phyloP scores from a whole-genome alignment of 2,797 vertebrate genomes.

The Cryptoblepharus egeriae region DNA sequence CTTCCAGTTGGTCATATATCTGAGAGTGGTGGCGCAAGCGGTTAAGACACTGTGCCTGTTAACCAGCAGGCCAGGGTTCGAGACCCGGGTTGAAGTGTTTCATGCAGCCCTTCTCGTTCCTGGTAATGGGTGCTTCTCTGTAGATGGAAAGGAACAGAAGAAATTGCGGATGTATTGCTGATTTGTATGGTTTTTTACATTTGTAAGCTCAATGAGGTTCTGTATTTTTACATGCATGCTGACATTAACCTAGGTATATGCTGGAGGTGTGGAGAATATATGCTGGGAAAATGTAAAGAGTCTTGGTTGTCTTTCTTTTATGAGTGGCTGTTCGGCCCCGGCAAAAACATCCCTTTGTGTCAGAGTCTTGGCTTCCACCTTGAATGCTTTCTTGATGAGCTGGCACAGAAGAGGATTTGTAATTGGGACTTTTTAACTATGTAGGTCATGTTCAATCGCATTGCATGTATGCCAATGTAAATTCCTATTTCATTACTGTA shows the following conservation, averaged over 20 bases:
- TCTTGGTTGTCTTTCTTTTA: not conserved
- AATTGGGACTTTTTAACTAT: rapidly evolving
- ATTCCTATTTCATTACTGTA: not conserved
- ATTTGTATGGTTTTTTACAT: not conserved
- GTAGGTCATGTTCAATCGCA: not conserved
- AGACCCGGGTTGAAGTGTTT: too few relatives aligned
- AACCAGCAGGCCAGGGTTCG: too few relatives aligned
- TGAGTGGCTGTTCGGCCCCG: not conserved
- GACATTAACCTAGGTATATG: not conserved
- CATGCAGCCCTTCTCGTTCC: too few relatives aligned
- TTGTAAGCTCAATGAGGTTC: not conserved
- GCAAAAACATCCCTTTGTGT: constrained; percentile 3
- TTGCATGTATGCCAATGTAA: not conserved
- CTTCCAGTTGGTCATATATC: not conserved
- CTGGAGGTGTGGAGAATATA: not conserved
- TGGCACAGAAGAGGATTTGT: not conserved
- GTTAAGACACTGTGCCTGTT: too few relatives aligned
- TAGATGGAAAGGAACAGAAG: too few relatives aligned
- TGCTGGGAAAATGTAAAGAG: not conserved
- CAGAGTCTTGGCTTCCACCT: not conserved
- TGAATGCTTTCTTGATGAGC: not conserved
- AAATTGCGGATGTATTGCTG: not conserved
- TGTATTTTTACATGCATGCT: not conserved
- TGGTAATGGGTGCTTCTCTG: too few relatives aligned
- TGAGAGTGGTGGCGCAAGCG: too few relatives aligned